Base-by-base conservation (phyloP, 2,113 vertebrate genomes). In the Amphiprion percula region DNA sequence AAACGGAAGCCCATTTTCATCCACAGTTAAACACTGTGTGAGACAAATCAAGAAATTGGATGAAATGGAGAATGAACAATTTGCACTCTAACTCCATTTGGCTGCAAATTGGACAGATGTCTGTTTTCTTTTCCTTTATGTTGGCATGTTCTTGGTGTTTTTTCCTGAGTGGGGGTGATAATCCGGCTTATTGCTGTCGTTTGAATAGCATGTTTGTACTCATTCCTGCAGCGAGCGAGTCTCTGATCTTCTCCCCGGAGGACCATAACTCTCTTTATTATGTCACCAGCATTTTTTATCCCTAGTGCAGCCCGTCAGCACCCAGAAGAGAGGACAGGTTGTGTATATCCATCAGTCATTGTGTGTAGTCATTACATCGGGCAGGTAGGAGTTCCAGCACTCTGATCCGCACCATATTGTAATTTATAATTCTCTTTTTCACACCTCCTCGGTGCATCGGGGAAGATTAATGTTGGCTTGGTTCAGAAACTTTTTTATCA, bases 211-310 rank as follows among this genome's bases (percentile, higher is more conserved):
- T 69, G 74, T 82, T 80, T 77, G 65, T 30, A 39, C 52, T 37
- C 56, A 85, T 81, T 55, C 82, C 59, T 79, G 62, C 73, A 39
- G 67, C 53, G 41, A 70, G 53, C 52, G 33, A 9, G n/a, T 64
- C 68, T 80, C 75, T 77, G 62, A 77, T 79, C 71, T 73, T 11
- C n/a, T 58, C 78, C 80, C 79, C 0, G 8, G 62, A 88, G 88
- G 68, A 79, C 67, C 72, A 47, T 87, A 88, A 85, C 74, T 90
- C 83, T 87, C 64, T 79, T 53, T 63, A 54, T 84, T 81, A 86
- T 80, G 86, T 89, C 87, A 63, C 49, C 62, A 54, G 39, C 70
- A 71, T 74, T 77, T 87, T 91, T 87, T 85, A 87, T 83, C 68
- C 75, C 61, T 50, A 81, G 74, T 86, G 30, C n/a, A 66, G 73